A percentile compares a stretch with the other conserved stretches of the same genome.
phyloP scores from a whole-genome alignment of 1,140 invertebrate genomes.

The Atta colombica region DNA sequence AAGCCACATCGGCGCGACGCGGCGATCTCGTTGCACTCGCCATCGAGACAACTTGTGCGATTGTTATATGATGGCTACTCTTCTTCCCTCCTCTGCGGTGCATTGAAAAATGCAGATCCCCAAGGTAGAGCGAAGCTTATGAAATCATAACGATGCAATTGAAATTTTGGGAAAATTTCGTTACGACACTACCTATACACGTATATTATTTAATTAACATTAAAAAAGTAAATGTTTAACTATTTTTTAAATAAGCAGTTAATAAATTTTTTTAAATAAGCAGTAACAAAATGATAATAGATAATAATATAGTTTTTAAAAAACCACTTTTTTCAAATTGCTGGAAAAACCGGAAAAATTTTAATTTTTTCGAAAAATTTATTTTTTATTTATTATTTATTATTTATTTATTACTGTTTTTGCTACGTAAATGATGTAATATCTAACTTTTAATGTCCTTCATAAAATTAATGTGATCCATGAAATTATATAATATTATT shows the following conservation, averaged over 20 bases:
- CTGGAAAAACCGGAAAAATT: too few species aligned
- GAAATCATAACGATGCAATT: conserved; percentile 72
- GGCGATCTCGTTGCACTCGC: conserved; percentile 51
- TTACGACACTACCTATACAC: not conserved
- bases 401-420: too few species aligned
- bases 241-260: not conserved
- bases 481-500: too few species aligned
- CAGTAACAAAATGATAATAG: not conserved
- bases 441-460: too few species aligned
- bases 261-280: not conserved
- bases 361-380: too few species aligned
- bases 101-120: not conserved
- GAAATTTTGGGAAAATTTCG: not conserved
- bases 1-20: conserved; percentile 54
- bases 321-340: too few species aligned
- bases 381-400: too few species aligned
- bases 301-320: not conserved
- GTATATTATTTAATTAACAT: not conserved
- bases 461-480: too few species aligned
- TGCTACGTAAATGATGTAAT: too few species aligned
- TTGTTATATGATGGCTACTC: not conserved
- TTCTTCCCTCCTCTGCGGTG: not conserved
- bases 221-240: not conserved
- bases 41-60: conserved; percentile 21
- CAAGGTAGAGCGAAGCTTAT: conserved; percentile 66